These are phyloP conservation scores for Heptranchias perlo DNA, from an alignment of 2,113 vertebrate species.

Conservation along the genomic window DNA sequence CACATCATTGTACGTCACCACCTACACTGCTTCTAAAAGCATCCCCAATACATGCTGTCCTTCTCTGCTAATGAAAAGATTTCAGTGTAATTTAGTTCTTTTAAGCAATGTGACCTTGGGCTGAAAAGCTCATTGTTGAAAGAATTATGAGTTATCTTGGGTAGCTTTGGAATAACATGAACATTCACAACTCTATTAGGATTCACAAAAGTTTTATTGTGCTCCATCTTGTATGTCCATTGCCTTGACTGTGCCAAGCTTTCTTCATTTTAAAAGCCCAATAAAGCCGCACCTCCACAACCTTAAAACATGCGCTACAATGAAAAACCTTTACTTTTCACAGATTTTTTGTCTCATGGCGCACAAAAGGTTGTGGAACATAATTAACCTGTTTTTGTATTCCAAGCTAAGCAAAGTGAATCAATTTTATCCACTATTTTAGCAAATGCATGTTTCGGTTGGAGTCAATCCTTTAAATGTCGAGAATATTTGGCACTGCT, in stretches of 20 bases:
- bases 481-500: neutral
- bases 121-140: conserved; percentile 21
- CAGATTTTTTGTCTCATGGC: neutral
- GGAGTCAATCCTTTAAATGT: neutral
- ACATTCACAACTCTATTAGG: neutral
- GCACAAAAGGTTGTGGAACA: neutral
- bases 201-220: conserved; percentile 23
- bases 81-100: neutral
- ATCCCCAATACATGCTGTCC: neutral
- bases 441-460: neutral
- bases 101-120: neutral
- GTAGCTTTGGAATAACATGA: neutral
- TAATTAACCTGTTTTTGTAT: neutral
- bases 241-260: neutral
- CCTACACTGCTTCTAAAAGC: neutral
- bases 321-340: neutral
- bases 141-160: neutral
- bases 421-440: neutral
- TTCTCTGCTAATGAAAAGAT: conserved; percentile 25
- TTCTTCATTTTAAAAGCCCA: neutral
- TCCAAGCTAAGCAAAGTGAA: too few relatives aligned
- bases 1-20: neutral
- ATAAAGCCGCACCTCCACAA: neutral
- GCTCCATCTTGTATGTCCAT: neutral
- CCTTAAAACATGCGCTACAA: neutral